Percentiles rank a stretch among this genome's conserved stretches.
Conservation (phyloP, 2,888 invertebrate species). For the Melitaea athalia region DNA sequence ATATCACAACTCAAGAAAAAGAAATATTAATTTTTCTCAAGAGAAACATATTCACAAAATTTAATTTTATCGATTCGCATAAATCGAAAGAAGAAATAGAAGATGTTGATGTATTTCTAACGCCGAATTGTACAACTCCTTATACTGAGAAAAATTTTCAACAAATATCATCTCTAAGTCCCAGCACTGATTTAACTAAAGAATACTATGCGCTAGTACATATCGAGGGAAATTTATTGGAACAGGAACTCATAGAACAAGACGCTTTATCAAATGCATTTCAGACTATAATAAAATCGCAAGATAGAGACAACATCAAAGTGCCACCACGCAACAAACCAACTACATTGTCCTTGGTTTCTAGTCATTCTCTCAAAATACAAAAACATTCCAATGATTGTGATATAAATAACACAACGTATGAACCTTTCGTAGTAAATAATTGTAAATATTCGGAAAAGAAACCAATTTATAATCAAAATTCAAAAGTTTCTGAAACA, state of each 20-base stretch:
- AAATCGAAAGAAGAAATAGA: conserved; percentile 58
- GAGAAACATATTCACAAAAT: conserved; percentile 48
- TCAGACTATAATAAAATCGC: conserved; percentile 70
- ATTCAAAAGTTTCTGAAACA: conserved; percentile 25
- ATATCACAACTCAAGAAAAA: conserved; percentile 74
- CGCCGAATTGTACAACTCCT: conserved; percentile 73
- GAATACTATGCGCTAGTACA: conserved; percentile 72
- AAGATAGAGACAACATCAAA: conserved; percentile 54
- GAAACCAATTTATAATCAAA: conserved; percentile 19
- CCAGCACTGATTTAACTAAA: conserved; percentile 68
- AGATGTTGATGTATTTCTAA: conserved; percentile 70
- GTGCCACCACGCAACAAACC: conserved; percentile 57
- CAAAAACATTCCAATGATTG: conserved; percentile 70
- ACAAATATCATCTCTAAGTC: conserved; percentile 62
- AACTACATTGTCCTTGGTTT: conserved; percentile 65
- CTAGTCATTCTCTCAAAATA: conserved; percentile 70
- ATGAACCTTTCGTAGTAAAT: conserved; percentile 22
- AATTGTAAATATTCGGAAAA: conserved; percentile 25
- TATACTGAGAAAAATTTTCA: conserved; percentile 55
- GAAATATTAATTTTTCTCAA: conserved; percentile 73
- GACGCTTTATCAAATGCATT: conserved; percentile 78
- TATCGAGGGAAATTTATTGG: conserved; percentile 66
- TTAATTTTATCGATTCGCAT: conserved; percentile 42
- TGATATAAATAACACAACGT: conserved; percentile 56
- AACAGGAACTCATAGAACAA: conserved; percentile 79